Evolutionary conservation across 1,140 invertebrate genomes (phyloP).

Genomic region (Atopsyche davidsoni): DNA sequence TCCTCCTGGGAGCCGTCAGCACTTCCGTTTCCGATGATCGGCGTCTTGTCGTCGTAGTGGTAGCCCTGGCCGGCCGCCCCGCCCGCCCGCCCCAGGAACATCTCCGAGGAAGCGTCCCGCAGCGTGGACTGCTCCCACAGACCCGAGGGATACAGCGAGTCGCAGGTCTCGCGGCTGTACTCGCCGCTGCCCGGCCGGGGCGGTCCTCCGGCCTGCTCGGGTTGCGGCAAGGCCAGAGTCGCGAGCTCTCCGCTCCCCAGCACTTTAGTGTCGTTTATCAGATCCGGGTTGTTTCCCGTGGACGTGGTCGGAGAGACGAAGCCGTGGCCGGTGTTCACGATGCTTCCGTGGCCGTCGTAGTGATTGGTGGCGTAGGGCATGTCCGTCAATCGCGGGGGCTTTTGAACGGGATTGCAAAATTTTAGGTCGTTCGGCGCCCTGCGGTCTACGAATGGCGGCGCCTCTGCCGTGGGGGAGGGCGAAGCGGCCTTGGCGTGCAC

Average conservation of each 20-base stretch:
- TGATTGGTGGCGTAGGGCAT: constrained; percentile 56
- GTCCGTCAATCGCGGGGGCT: constrained; percentile 60
- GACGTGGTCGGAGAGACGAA: constrained; percentile 65
- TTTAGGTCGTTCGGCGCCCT: constrained; percentile 46
- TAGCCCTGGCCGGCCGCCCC: constrained; percentile 49
- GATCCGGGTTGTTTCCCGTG: constrained; percentile 71
- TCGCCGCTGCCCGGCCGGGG: constrained; percentile 57
- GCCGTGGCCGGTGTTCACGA: constrained; percentile 52
- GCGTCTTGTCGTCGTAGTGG: constrained; percentile 64
- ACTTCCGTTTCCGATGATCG: constrained; percentile 62
- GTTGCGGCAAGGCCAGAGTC: constrained; percentile 33
- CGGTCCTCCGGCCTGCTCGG: constrained; percentile 18
- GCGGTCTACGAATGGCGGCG: constrained; percentile 43
- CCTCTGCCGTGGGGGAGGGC: constrained; percentile 34
- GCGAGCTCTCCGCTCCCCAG: constrained; percentile 48
- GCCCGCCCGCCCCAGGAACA: constrained; percentile 48
- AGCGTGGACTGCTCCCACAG: constrained; percentile 57
- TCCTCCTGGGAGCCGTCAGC: constrained; percentile 52
- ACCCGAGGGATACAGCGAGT: constrained; percentile 65
- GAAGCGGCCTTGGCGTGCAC: constrained; percentile 37
- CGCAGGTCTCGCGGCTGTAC: constrained; percentile 60
- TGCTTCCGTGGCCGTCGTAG: constrained; percentile 56
- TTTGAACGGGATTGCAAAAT: constrained; percentile 60
- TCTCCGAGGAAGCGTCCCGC: constrained; percentile 43
- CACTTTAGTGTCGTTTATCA: constrained; percentile 70